Evolutionary conservation across 2,113 vertebrate genomes (phyloP).

Genomic region (Rostratula benghalensis): DNA sequence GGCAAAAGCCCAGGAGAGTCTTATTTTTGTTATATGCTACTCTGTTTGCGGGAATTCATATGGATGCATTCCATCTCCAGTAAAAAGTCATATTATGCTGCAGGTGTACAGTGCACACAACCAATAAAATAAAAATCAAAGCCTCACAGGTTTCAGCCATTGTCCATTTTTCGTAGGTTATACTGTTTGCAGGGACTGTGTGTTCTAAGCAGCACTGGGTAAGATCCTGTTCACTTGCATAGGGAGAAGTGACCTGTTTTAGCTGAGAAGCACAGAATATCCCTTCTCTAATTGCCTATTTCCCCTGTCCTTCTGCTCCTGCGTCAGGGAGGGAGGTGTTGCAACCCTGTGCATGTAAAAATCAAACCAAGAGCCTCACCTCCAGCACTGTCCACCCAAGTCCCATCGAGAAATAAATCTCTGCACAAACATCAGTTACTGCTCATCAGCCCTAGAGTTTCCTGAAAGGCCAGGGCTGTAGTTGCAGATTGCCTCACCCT

Average conservation of each 20-base stretch:
- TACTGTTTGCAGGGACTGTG: neutral
- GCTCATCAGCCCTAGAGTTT: neutral
- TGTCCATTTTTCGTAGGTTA: neutral
- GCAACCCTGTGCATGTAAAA: fast-evolving
- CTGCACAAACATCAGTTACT: neutral
- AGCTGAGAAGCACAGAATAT: neutral
- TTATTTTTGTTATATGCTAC: neutral
- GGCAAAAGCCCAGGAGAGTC: neutral
- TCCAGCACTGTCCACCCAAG: neutral
- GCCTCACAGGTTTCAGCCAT: neutral
- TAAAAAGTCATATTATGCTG: neutral
- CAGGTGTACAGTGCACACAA: neutral
- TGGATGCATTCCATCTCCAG: neutral
- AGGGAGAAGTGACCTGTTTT: neutral
- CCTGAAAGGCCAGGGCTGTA: neutral
- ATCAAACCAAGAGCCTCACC: neutral
- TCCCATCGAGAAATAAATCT: neutral
- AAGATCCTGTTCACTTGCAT: fast-evolving
- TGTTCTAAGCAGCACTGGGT: neutral
- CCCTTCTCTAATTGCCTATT: neutral
- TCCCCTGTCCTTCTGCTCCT: neutral
- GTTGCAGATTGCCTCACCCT: neutral
- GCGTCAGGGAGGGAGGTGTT: neutral
- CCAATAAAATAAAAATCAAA: neutral
- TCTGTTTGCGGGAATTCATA: neutral